phyloP scores from a whole-genome alignment of 2,797 vertebrate species.

The Artibeus lituratus region DNA sequence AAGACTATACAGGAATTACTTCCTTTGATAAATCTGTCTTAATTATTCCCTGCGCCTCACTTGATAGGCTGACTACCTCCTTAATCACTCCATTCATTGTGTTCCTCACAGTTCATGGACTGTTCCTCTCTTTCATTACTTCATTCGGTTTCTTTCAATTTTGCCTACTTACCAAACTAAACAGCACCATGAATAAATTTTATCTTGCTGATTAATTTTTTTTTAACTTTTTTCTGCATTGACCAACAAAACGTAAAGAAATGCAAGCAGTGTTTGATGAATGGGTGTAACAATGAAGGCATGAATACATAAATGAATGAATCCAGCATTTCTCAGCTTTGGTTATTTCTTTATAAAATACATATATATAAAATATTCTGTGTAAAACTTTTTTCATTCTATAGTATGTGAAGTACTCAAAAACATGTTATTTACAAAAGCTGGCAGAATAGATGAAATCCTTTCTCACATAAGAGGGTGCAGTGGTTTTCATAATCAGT shows the following conservation, averaged over 20 bases:
- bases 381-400: conserved; percentile 13
- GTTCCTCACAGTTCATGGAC: background rate
- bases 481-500: conserved; percentile 64
- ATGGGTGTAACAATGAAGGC: background rate
- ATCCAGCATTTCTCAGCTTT: background rate
- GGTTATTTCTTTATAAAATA: conserved; percentile 16
- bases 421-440: conserved; percentile 64
- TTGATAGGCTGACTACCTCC: background rate
- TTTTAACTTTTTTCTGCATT: background rate
- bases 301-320: background rate
- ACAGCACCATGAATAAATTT: background rate
- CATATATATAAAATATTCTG: background rate
- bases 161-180: background rate
- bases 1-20: background rate
- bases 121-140: background rate
- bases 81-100: rapidly evolving
- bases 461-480: conserved; percentile 50
- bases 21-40: background rate
- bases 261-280: background rate
- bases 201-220: background rate
- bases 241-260: background rate
- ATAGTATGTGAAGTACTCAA: conserved; percentile 30
- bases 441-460: conserved; percentile 59
- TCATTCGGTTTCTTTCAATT: background rate
- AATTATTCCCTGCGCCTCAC: background rate